Evolutionary conservation across 2,888 invertebrate genomes (phyloP), one percentile per base, ranked within the genome.

Genomic region (Notocelia uddmanniana): DNA sequence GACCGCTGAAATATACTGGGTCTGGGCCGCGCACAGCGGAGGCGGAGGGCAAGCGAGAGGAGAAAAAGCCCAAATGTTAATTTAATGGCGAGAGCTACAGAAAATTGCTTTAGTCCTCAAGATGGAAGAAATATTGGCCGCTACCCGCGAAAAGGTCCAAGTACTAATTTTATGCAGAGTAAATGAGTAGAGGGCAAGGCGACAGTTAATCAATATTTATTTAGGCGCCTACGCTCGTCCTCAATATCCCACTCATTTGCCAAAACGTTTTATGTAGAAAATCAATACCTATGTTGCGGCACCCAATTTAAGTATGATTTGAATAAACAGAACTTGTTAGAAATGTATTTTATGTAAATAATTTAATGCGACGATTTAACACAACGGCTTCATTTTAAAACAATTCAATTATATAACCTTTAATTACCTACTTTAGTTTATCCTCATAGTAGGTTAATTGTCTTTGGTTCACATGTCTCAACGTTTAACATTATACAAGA

Each of bases 1-100:
- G 91, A 89, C 92, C 92, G 89, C 87, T 89, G 93, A 93, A 93
- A 93, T 92, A 92, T 93, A 93, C 92, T 90, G 88, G 89, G 86
- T 85, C 80, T 81, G 84, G 89, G 86, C 88, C 85, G 83, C 84
- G 82, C 81, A 83, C 85, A 85, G 86, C 83, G 45, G 45, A 45
- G 84, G 78, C 82, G 84, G 78, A 84, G 86, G 87, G 86, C 85
- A 82, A 85, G 84, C 83, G 84, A 80, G 83, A 85, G 81, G 85
- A 88, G 90, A 90, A 93, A 92, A 93, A 90, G 88, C 89, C 89
- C 87, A 89, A 92, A 92, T 92, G 92, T 92, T 92, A 92, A 92
- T 92, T 93, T 92, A 91, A 92, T 91, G 91, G 89, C 85, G 87
- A 89, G 86, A 89, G 90, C 89, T 87, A 89, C 88, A 89, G 85